Conservation (phyloP, 2,113 vertebrate genomes). For the Notiomystis cincta region DNA sequence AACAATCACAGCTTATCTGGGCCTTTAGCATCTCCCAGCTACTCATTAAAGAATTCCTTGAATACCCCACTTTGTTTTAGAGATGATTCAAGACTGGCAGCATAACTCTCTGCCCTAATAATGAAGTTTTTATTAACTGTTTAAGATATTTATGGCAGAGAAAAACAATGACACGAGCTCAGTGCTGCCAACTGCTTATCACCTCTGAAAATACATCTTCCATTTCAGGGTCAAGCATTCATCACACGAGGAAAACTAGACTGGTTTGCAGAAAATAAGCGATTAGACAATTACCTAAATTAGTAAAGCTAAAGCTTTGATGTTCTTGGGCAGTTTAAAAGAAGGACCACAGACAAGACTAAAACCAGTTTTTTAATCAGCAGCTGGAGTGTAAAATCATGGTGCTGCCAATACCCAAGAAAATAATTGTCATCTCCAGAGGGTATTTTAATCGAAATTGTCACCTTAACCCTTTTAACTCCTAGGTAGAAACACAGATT, state of each 20-base stretch:
- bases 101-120: background rate
- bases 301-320: background rate
- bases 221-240: background rate
- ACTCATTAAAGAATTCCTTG: background rate
- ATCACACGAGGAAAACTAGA: background rate
- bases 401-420: background rate
- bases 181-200: background rate
- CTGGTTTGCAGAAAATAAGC: background rate
- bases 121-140: background rate
- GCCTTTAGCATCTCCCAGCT: background rate
- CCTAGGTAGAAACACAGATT: background rate
- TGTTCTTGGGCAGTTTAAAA: background rate
- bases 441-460: background rate
- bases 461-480: background rate
- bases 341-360: background rate
- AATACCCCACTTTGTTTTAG: background rate
- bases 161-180: background rate
- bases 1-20: background rate
- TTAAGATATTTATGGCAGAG: background rate
- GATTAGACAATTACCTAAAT: background rate
- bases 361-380: background rate
- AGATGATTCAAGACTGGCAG: background rate
- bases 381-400: background rate
- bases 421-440: background rate
- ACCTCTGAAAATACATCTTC: background rate